Conservation (phyloP, 2,888 invertebrate genomes). For the Himalopsyche tibetana region DNA sequence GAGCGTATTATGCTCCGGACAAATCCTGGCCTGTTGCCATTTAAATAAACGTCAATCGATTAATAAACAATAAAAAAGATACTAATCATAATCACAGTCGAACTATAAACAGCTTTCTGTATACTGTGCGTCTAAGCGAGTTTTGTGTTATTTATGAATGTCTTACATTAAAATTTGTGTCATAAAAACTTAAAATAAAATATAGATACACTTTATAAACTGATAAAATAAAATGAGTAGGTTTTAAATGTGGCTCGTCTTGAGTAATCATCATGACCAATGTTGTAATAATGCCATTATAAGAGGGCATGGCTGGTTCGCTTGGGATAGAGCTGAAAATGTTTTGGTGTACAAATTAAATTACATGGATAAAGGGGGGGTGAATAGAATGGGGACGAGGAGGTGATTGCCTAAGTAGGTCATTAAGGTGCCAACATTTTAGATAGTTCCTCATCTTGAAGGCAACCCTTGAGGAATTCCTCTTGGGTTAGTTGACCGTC, state of each 20-base stretch:
- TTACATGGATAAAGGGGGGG: conserved; percentile 55
- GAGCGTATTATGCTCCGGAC: background rate
- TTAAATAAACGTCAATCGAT: background rate
- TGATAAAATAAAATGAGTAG: background rate
- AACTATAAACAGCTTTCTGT: conserved; percentile 39
- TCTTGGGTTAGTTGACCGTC: conserved; percentile 98
- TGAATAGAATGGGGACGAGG: conserved; percentile 66
- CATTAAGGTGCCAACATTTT: conserved; percentile 96
- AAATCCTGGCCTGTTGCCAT: conserved; percentile 10
- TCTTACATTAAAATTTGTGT: conserved; percentile 18
- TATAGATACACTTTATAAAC: background rate
- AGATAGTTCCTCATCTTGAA: conserved; percentile 96
- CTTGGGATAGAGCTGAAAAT: conserved; percentile 27
- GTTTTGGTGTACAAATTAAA: conserved; percentile 46
- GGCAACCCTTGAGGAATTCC: conserved; percentile 98
- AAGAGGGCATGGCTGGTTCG: conserved; percentile 13
- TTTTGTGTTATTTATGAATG: conserved; percentile 62
- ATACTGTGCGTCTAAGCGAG: conserved; percentile 62
- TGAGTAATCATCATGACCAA: conserved; percentile 14
- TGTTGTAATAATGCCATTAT: conserved; percentile 28
- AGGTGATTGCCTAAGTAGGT: conserved; percentile 48
- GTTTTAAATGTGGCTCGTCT: conserved; percentile 28
- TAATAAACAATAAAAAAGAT: background rate
- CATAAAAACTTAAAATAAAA: conserved; percentile 4
- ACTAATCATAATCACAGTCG: conserved; percentile 27